phyloP scores from a whole-genome alignment of 2,888 invertebrate species.

The Linnaemya tessellans region DNA sequence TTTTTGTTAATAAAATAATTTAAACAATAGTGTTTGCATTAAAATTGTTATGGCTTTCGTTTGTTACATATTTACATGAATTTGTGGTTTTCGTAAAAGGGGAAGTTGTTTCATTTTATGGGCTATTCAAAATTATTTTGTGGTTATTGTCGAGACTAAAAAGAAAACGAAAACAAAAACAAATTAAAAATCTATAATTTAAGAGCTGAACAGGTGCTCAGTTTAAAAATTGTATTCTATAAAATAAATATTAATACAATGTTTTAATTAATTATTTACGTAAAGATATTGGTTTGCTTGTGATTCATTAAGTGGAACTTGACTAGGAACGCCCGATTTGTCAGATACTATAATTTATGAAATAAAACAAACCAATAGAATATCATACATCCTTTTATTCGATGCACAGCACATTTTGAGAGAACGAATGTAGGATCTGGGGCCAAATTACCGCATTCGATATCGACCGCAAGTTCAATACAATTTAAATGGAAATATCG shows the following conservation, averaged over 20 bases:
- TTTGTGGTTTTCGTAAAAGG: conserved; percentile 43
- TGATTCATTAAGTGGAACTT: background rate
- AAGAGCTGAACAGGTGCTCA: background rate
- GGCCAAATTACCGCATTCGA: no score
- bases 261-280: background rate
- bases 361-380: no score
- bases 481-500: no score
- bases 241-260: background rate
- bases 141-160: conserved; percentile 20
- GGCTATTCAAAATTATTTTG: conserved; percentile 2
- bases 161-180: background rate
- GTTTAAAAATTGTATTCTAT: background rate
- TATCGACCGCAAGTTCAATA: no score
- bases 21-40: conserved; percentile 17
- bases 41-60: conserved; percentile 31
- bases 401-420: no score
- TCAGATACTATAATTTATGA: no score
- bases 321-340: no score
- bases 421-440: no score
- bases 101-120: conserved; percentile 32
- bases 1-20: conserved; percentile 15
- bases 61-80: conserved; percentile 29
- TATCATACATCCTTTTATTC: no score
- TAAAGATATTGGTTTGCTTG: no score
- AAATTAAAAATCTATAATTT: background rate